Base-by-base conservation (phyloP, 2,113 vertebrate species). In the Paedocypris sp. region DNA sequence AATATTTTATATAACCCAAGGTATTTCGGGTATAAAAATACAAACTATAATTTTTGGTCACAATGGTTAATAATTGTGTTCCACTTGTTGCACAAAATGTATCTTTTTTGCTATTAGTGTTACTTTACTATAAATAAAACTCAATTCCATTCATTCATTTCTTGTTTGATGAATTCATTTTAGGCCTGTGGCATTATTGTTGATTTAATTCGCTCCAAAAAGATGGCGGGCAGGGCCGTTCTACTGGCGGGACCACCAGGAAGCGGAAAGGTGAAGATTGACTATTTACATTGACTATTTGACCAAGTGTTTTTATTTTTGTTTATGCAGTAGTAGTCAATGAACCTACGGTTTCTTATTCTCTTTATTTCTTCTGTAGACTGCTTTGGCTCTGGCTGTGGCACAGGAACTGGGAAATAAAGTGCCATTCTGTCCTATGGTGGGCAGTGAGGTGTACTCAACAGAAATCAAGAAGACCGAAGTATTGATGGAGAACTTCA, bases 381-480 rank as follows among this genome's bases (percentile, higher is more conserved):
- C 95, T 16, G 95, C 95, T 56, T 79, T 99, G 2, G 94, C 95
- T 22, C 75, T 99, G 71, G 95, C 94, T 28, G 87, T 97, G 75
- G 94, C 95, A 41, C 95, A 99, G 73, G 95, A 99, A 49, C 73
- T 99, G 75, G 95, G 95, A 20, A 99, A 91, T 73, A 99, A 99
- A 72, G 93, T 99, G 45, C 95, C 94, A 1, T 99, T 99, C 76
- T 98, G 95, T 68, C 95, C 94, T 1, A 99, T 99, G 93, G 93
- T 99, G 53, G 95, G 95, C 60, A 99, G 95, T 42, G 95, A 99
- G 62, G 95, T 99, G 6, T 99, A 97, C 80, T 99, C 95, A 0
- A 86, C 91, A 0, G 95, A 99, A 82, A 98, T 99, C 59, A 99
- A 99, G 83, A 99, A 99, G 75, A 99, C 95, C 0, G 95, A 99